Conservation (phyloP, 2,113 vertebrate genomes). For the Prunella fulvescens region DNA sequence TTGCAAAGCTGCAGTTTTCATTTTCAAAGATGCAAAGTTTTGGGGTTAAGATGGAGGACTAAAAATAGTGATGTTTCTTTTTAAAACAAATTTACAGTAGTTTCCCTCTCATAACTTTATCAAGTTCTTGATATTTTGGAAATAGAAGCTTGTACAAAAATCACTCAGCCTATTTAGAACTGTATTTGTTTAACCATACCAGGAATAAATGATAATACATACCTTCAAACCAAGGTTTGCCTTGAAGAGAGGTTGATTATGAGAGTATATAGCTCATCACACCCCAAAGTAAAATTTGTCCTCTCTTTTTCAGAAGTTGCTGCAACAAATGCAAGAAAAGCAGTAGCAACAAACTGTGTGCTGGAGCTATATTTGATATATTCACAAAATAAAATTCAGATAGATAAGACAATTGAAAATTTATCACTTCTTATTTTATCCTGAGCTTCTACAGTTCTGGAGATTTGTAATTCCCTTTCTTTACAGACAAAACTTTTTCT, state of each 20-base stretch:
- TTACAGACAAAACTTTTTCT: neutral
- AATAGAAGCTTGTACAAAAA: neutral
- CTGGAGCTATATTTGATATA: neutral
- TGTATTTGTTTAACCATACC: neutral
- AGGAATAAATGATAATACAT: neutral
- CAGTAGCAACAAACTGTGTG: neutral
- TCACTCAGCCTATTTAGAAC: neutral
- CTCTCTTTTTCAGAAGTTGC: neutral
- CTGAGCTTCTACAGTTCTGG: neutral
- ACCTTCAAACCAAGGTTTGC: neutral
- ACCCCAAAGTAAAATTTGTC: neutral
- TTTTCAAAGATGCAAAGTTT: neutral
- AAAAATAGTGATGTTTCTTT: neutral
- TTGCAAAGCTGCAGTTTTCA: constrained; percentile 12
- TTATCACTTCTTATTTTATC: neutral
- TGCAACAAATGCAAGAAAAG: neutral
- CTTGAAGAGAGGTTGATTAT: neutral
- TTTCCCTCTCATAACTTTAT: neutral
- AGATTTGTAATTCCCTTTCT: neutral
- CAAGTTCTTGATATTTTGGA: neutral
- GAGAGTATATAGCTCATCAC: neutral
- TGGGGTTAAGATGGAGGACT: neutral
- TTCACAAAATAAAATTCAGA: neutral
- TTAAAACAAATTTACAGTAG: neutral
- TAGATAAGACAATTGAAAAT: neutral